Evolutionary conservation across 2,113 vertebrate species (phyloP).

Genomic region (Thymallus thymallus): DNA sequence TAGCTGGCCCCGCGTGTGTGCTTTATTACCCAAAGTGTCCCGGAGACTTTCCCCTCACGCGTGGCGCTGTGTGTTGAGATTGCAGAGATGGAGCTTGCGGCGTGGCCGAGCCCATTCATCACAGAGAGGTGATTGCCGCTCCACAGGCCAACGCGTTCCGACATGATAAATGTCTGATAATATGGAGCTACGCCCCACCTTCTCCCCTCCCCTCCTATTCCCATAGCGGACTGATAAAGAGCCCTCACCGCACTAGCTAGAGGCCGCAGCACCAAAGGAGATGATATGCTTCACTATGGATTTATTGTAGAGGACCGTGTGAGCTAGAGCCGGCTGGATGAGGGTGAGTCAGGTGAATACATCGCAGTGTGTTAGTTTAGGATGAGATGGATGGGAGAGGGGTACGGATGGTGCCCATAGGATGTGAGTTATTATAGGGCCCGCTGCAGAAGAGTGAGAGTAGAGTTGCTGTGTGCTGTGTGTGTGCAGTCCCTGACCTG

Average conservation of each 20-base stretch:
- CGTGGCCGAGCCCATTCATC: conserved; percentile 6
- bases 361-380: neutral
- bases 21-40: conserved; percentile 2
- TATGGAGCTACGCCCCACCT: conserved; percentile 2
- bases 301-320: neutral
- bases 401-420: neutral
- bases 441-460: neutral
- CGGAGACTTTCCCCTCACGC: neutral
- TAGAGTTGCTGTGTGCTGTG: too few species aligned
- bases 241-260: neutral
- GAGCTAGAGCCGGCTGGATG: neutral
- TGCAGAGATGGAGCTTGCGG: neutral
- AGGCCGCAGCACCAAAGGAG: neutral
- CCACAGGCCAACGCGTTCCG: neutral
- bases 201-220: neutral
- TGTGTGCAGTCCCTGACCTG: too few species aligned
- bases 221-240: conserved; percentile 1
- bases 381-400: neutral
- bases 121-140: neutral
- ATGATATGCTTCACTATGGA: neutral
- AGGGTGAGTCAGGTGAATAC: conserved; percentile 3
- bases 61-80: neutral
- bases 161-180: conserved; percentile 41
- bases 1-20: neutral
- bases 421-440: neutral